Evolutionary conservation across 2,888 invertebrate species (phyloP).

Genomic region (Drosophila robusta): DNA sequence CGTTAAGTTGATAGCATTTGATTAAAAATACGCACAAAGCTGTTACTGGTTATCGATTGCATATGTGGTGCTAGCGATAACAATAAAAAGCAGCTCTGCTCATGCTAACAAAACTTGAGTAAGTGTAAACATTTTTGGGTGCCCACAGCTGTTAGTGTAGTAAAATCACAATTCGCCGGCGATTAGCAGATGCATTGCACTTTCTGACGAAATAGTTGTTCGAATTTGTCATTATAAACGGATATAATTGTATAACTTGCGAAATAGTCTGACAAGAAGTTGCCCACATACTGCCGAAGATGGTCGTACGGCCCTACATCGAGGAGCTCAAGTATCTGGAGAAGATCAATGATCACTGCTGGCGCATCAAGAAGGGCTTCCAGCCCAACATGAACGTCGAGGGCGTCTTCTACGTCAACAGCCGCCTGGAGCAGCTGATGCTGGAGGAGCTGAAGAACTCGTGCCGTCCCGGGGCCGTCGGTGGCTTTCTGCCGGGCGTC

Average conservation of each 20-base stretch:
- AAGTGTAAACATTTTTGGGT: slow-evolving; percentile 16
- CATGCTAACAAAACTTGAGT: not conserved
- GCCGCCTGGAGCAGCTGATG: slow-evolving; percentile 96
- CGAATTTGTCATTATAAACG: not conserved
- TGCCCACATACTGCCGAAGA: slow-evolving; percentile 83
- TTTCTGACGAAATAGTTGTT: slow-evolving; percentile 32
- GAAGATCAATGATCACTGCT: slow-evolving; percentile 92
- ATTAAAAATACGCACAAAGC: too few species aligned
- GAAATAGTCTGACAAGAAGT: not conserved
- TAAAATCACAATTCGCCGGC: slow-evolving; percentile 25
- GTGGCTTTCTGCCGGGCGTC: slow-evolving; percentile 98
- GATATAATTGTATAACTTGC: not conserved
- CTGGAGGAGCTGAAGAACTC: slow-evolving; percentile 97
- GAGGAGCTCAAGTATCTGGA: slow-evolving; percentile 97
- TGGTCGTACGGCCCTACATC: slow-evolving; percentile 95
- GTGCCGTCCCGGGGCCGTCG: slow-evolving; percentile 94
- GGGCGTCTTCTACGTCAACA: slow-evolving; percentile 98
- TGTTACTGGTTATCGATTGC: not conserved
- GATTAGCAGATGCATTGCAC: slow-evolving; percentile 26
- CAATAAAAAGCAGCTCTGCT: not conserved
- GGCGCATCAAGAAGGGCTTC: slow-evolving; percentile 99
- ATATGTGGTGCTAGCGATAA: slow-evolving; percentile 13
- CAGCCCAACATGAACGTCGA: slow-evolving; percentile 99
- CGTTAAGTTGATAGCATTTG: too few species aligned
- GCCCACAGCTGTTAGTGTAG: slow-evolving; percentile 4